phyloP scores from a whole-genome alignment of 2,113 vertebrate genomes.

The Cathartes aura region DNA sequence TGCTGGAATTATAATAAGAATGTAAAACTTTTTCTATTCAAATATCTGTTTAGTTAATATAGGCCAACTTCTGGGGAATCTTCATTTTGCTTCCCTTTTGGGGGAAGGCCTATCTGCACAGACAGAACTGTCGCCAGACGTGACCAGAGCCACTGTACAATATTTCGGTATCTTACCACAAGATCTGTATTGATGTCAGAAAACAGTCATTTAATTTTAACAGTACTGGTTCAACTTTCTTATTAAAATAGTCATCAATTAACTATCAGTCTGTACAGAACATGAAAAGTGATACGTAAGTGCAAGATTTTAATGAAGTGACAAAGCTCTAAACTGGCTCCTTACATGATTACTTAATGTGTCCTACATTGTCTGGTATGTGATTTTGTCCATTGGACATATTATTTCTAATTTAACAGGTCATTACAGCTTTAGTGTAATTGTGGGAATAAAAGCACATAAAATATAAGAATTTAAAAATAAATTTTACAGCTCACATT shows the following conservation, averaged over 20 bases:
- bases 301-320: neutral
- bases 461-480: slow-evolving; percentile 35
- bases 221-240: neutral
- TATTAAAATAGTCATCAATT: neutral
- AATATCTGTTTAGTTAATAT: neutral
- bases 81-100: neutral
- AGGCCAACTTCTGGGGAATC: neutral
- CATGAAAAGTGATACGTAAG: neutral
- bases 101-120: neutral
- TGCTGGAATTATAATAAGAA: neutral
- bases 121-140: neutral
- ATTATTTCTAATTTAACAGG: slow-evolving; percentile 35
- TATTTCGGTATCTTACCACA: neutral
- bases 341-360: neutral
- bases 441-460: slow-evolving; percentile 24
- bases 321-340: neutral
- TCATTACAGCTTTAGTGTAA: slow-evolving; percentile 12
- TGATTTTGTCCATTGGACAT: neutral
- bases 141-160: neutral
- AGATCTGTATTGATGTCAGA: neutral
- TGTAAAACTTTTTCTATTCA: neutral
- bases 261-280: neutral
- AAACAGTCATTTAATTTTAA: neutral
- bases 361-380: neutral
- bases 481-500: neutral